phyloP scores from a whole-genome alignment of 1,140 invertebrate species.

The Micrasema minimum region DNA sequence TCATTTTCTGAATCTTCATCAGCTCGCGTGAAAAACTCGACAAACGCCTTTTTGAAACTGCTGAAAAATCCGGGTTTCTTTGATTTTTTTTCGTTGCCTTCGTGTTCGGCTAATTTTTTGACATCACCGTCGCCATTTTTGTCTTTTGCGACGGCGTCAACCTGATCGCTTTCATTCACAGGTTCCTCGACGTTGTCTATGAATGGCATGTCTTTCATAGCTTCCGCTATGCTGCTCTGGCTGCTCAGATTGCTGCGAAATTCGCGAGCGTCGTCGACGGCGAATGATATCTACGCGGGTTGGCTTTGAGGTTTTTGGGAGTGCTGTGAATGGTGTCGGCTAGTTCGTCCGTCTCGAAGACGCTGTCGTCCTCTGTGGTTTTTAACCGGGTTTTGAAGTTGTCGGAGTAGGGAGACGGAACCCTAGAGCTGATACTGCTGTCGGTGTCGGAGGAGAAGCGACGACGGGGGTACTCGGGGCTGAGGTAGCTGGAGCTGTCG shows the following conservation, averaged over 20 bases:
- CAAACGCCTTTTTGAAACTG: constrained; percentile 41
- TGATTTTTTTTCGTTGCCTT: constrained; percentile 9
- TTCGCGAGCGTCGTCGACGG: constrained; percentile 14
- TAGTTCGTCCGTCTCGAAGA: constrained; percentile 10
- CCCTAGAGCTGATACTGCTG: constrained; percentile 40
- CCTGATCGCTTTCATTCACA: not conserved
- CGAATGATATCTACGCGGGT: constrained; percentile 45
- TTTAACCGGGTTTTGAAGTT: constrained; percentile 15
- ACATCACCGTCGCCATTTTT: constrained; percentile 12
- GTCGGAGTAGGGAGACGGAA: constrained; percentile 41
- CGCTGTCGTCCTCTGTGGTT: constrained; percentile 1
- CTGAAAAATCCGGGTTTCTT: constrained; percentile 44
- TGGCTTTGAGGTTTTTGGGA: constrained; percentile 24
- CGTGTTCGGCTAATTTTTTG: constrained; percentile 2
- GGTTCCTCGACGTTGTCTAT: constrained; percentile 48
- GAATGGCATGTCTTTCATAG: constrained; percentile 49
- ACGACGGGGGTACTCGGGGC: constrained; percentile 32
- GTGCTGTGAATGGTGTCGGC: constrained; percentile 28
- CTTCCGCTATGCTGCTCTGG: constrained; percentile 48
- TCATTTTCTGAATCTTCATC: constrained; percentile 2
- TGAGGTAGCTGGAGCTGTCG: constrained; percentile 33
- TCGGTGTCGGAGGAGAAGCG: constrained; percentile 47
- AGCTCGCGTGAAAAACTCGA: constrained; percentile 33
- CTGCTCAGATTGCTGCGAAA: constrained; percentile 36
- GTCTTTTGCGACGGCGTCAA: not conserved